These are phyloP conservation scores for Tapera naevia DNA, from an alignment of 2,797 vertebrate genomes.

Conservation along the genomic window DNA sequence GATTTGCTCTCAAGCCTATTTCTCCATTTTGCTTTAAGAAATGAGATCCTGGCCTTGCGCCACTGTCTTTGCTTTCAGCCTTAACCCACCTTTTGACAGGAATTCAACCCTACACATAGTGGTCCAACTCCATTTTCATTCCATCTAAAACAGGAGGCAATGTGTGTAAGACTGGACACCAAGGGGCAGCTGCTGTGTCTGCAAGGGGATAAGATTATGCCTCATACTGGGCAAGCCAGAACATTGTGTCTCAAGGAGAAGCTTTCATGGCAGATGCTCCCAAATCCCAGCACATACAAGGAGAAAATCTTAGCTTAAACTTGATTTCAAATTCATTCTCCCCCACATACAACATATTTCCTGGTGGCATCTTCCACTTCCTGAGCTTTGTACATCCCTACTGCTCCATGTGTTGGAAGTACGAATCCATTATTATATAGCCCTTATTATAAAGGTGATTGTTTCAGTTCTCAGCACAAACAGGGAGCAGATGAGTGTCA, in stretches of 20 bases:
- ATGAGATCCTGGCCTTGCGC: background rate
- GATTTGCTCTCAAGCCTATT: background rate
- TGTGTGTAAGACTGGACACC: no score
- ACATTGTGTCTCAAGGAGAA: background rate
- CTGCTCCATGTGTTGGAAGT: background rate
- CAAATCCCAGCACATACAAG: background rate
- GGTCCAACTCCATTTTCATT: accelerated
- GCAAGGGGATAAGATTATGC: accelerated
- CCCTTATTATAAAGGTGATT: background rate
- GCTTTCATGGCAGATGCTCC: background rate
- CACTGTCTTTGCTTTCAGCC: background rate
- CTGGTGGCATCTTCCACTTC: background rate
- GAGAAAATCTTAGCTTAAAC: background rate
- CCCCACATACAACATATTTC: accelerated
- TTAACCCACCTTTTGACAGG: background rate
- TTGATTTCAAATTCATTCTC: background rate
- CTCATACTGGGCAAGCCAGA: background rate
- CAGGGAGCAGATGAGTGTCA: background rate
- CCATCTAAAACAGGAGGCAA: background rate
- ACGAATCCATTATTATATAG: background rate
- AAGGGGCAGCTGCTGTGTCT: accelerated
- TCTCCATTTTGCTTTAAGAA: background rate
- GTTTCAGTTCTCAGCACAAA: background rate
- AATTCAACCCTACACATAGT: accelerated
- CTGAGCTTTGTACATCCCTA: background rate